phyloP scores from a whole-genome alignment of 2,888 invertebrate species.

The Synanthedon andrenaeformis region DNA sequence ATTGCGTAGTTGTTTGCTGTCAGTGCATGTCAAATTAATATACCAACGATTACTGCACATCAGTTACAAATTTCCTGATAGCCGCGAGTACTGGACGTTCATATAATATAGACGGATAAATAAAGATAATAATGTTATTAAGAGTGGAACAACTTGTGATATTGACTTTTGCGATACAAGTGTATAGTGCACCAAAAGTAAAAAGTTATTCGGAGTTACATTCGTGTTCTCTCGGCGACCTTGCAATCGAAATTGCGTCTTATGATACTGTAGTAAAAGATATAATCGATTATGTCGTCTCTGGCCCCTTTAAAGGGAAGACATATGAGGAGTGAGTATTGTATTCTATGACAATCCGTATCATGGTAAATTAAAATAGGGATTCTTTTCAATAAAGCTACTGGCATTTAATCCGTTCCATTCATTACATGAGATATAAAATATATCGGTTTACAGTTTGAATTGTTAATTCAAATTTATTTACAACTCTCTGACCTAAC shows the following conservation, averaged over 20 bases:
- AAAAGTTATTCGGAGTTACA: constrained; percentile 18
- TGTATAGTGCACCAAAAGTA: constrained; percentile 11
- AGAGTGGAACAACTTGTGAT: not conserved
- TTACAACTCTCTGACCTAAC: no score
- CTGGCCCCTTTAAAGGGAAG: constrained; percentile 67
- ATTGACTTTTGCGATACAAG: not conserved
- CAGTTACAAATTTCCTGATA: constrained; percentile 1
- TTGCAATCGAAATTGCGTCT: constrained; percentile 69
- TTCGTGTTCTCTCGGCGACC: constrained; percentile 25
- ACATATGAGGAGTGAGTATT: constrained; percentile 67
- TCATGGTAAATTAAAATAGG: not conserved
- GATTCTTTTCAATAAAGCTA: not conserved
- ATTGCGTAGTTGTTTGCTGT: not conserved
- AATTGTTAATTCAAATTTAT: no score
- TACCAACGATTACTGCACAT: constrained; percentile 1
- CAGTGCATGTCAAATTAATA: not conserved
- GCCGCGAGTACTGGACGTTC: not conserved
- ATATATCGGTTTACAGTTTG: no score
- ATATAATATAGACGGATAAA: not conserved
- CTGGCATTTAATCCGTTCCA: not conserved
- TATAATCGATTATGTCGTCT: constrained; percentile 60
- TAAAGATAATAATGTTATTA: not conserved
- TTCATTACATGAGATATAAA: not conserved
- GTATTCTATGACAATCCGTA: constrained; percentile 1
- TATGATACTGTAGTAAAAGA: constrained; percentile 60